These are phyloP conservation scores for Schlechtendalia chinensis DNA, from an alignment of 1,140 invertebrate genomes.

Conservation along the genomic window DNA sequence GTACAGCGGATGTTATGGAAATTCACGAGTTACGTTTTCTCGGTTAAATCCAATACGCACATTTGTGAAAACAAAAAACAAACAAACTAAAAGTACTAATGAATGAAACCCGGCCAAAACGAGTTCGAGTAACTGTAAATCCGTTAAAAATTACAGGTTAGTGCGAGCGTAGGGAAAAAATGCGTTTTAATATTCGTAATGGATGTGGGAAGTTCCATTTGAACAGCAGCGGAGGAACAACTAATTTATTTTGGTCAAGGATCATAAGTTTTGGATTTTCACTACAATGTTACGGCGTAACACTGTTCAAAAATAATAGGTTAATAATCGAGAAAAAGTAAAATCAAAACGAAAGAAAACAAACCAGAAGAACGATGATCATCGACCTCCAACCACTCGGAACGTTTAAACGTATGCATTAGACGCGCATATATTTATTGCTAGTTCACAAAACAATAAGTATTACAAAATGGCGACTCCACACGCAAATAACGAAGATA, in stretches of 20 bases:
- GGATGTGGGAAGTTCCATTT: not conserved
- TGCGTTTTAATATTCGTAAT: conserved; percentile 15
- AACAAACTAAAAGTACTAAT: conserved; percentile 10
- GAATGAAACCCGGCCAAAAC: not conserved
- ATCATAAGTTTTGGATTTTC: not conserved
- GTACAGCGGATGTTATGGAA: too few species aligned
- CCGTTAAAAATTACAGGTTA: conserved; percentile 3
- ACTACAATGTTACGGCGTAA: not conserved
- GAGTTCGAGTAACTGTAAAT: conserved; percentile 20
- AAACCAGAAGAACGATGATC: not conserved
- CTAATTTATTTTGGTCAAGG: conserved; percentile 9
- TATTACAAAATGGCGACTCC: too few species aligned
- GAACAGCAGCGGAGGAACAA: not conserved
- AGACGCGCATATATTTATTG: too few species aligned
- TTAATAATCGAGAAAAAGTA: conserved; percentile 1
- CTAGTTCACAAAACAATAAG: too few species aligned
- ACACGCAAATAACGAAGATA: too few species aligned
- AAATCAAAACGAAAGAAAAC: not conserved
- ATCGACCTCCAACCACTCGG: too few species aligned
- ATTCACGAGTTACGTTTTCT: too few species aligned
- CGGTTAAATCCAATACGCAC: too few species aligned
- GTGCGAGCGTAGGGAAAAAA: not conserved
- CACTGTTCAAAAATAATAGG: not conserved
- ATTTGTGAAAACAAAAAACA: too few species aligned
- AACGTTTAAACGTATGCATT: too few species aligned